Base-by-base conservation (phyloP, 2,888 invertebrate species). In the Nemurella pictetii region DNA sequence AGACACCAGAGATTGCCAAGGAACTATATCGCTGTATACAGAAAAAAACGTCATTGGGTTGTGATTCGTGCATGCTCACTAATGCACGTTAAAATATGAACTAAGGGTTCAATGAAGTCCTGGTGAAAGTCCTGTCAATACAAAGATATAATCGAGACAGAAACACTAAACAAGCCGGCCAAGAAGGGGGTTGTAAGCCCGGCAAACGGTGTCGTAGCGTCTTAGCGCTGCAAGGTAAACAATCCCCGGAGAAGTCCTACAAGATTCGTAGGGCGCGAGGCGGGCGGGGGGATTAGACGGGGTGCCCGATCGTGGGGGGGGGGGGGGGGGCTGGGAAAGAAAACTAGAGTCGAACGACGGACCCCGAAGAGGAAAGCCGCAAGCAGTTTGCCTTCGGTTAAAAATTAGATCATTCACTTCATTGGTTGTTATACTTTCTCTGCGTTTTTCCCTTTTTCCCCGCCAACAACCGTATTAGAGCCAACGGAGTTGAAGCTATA, bases 241-340 rank as follows among this genome's bases (percentile, higher is more conserved):
- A 78, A 78, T n/a, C 78, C 20, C 20, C 55, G 15, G 55, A 12
- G 55, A 55, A 55, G 55, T 7, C 55, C 55, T 55, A 12, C 15
- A 55, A n/a, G n/a, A n/a, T n/a, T n/a, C n/a, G n/a, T 26, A 72
- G 7, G 15, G 26, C 9, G 80, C 30, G 75, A 74, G 26, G n/a
- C 75, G 73, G 80, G 28, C 77, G 82, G 80, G 84, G n/a, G 74
- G 86, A 83, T 83, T 85, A 83, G 27, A 30, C 83, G 85, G 29
- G 32, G 55, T 83, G 32, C 85, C 85, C 81, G 36, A 85, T 83
- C 28, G 85, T 84, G 85, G 85, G 83, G 82, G 77, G 86, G 80
- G 35, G 85, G 82, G 80, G 84, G 74, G 81, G 80, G 85, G 85
- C 85, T 86, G 77, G 27, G 27, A 30, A 55, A 55, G 55, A 55